phyloP scores from a whole-genome alignment of 2,888 invertebrate species.

The Trichacis sp. region DNA sequence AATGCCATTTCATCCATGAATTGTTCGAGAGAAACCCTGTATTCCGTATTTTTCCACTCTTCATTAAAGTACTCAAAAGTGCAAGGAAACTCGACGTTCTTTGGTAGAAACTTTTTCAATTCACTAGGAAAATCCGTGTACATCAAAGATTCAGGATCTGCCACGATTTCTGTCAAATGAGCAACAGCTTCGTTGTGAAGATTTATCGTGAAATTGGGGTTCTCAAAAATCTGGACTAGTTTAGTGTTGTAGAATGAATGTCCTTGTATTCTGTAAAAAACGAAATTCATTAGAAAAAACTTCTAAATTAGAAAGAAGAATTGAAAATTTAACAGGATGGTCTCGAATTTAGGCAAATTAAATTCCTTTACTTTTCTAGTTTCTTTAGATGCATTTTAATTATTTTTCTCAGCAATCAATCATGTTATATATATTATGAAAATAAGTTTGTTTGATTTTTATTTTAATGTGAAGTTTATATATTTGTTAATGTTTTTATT shows the following conservation, averaged over 20 bases:
- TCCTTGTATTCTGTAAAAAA: conserved; percentile 55
- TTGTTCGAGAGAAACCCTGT: conserved; percentile 70
- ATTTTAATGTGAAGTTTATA: no score
- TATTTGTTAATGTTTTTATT: no score
- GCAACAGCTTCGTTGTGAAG: conserved; percentile 79
- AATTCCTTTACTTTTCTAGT: no score
- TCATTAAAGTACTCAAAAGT: conserved; percentile 77
- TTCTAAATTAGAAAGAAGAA: background rate
- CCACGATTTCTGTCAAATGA: conserved; percentile 73
- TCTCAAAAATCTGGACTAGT: conserved; percentile 67
- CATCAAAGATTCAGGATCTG: conserved; percentile 73
- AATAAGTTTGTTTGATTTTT: no score
- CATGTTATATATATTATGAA: no score
- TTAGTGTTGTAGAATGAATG: conserved; percentile 54
- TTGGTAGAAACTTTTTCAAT: conserved; percentile 72
- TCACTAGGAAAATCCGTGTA: conserved; percentile 77
- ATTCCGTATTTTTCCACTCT: conserved; percentile 72
- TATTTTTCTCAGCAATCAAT: no score
- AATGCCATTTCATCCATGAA: conserved; percentile 73
- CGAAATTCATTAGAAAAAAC: background rate
- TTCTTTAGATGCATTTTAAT: no score
- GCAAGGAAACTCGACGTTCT: conserved; percentile 72
- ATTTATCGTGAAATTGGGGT: conserved; percentile 73
- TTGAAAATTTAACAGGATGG: no score
- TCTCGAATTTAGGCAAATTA: no score